A percentile compares a stretch with the other conserved stretches of the same genome.
These are phyloP conservation scores for Bufo bufo DNA, from an alignment of 2,113 vertebrate genomes.

Conservation along the genomic window DNA sequence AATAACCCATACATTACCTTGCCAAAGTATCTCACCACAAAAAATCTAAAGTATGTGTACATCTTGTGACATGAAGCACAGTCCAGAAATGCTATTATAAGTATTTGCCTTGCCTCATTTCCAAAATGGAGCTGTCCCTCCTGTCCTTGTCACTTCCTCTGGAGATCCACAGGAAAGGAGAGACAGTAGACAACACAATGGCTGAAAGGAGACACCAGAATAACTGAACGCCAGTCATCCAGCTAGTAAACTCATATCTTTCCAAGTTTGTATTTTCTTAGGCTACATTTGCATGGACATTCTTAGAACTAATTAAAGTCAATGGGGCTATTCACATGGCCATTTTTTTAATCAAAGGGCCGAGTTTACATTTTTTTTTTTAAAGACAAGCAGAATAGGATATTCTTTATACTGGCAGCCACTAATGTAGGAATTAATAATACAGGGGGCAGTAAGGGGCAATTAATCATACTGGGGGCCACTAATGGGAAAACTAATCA, in stretches of 20 bases:
- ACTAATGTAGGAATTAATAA: too few relatives aligned
- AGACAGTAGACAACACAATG: conserved; percentile 7
- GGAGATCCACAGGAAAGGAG: conserved; percentile 1
- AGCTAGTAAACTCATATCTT: background rate
- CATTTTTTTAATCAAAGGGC: too few relatives aligned
- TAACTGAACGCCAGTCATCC: background rate
- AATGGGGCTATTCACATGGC: too few relatives aligned
- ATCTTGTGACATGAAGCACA: background rate
- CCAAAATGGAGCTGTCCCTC: background rate
- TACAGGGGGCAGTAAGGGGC: too few relatives aligned
- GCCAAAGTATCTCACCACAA: too few relatives aligned
- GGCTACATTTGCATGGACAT: background rate
- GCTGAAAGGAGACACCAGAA: background rate
- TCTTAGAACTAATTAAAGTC: background rate
- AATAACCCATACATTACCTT: too few relatives aligned
- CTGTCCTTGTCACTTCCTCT: background rate
- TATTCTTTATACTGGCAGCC: too few relatives aligned
- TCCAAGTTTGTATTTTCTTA: background rate
- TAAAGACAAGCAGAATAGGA: too few relatives aligned
- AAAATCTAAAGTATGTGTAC: too few relatives aligned
- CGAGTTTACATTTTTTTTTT: too few relatives aligned
- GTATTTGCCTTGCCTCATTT: background rate
- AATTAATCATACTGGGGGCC: too few relatives aligned
- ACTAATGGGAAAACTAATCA: too few relatives aligned
- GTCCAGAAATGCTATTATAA: background rate